Base-by-base conservation (phyloP, 2,888 invertebrate genomes). In the Lasioglossum villosulum region DNA sequence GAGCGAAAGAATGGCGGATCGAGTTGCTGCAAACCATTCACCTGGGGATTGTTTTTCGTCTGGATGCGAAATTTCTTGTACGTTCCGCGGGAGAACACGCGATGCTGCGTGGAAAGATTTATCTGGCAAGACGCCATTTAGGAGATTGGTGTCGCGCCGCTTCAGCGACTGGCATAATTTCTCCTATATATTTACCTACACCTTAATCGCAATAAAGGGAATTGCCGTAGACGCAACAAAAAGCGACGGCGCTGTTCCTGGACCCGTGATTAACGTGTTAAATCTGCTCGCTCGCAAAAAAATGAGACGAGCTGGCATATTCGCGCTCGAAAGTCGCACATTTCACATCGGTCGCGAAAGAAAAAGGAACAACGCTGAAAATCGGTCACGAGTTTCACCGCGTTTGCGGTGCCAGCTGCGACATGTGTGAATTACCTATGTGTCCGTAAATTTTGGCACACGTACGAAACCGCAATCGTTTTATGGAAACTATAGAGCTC, bases 121-220 rank as follows among this genome's bases (percentile, higher is more conserved):
- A 89, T 84, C 82, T 87, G 87, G 79, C 82, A 75, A 82, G 84
- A 45, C 72, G 81, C 85, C 85, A 89, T 87, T 90, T 77, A 84
- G 42, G 76, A 86, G 86, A 91, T 89, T 90, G 90, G 78, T 86
- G 82, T 86, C 66, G 23, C 39, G 48, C 56, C 19, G 59, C 68
- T 37, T 39, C 48, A 76, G 34, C 37, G 66, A 34, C 16, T 66
- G 14, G 56, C 39, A 34, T 16, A 68, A 82, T 78, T 73, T 66
- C 34, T 30, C 8, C 30, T 37, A 23, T 42, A 23, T 12, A 19
- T 37, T n/a, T 56, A 68, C n/a, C 23, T 77, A 0, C 12, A 56
- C 56, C 12, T n/a, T 56, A 63, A 30, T 30, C 63, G 63, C 16
- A 19, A 6, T 30, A 63, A 63, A 6, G 63, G 63, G 63, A 30